phyloP scores from a whole-genome alignment of 1,140 invertebrate species.

The Bactericera cockerelli region DNA sequence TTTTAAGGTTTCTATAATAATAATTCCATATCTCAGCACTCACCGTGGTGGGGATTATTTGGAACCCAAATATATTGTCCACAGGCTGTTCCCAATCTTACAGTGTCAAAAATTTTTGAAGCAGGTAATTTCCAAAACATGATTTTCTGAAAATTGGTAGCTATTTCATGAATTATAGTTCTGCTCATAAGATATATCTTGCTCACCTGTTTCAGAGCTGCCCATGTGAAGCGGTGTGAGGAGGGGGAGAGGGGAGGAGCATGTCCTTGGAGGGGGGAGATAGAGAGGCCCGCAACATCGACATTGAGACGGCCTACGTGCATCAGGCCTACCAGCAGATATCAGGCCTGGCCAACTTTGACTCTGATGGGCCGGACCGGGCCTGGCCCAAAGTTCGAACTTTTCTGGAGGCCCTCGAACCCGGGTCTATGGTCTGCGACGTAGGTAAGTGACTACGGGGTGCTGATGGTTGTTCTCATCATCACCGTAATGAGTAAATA shows the following conservation, averaged over 20 bases:
- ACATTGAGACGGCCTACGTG: constrained; percentile 84
- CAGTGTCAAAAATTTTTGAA: too few species aligned
- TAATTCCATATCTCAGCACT: too few species aligned
- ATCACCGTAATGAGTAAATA: too few species aligned
- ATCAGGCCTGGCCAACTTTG: constrained; percentile 32
- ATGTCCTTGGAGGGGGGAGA: constrained; percentile 33
- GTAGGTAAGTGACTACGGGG: constrained; percentile 47
- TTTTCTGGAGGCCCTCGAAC: constrained; percentile 73
- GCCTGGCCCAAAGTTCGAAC: constrained; percentile 70
- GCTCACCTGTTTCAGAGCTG: not conserved
- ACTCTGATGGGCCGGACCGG: constrained; percentile 32
- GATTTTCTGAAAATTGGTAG: too few species aligned
- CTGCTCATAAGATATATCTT: too few species aligned
- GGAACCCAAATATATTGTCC: too few species aligned
- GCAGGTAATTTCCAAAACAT: too few species aligned
- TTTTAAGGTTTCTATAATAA: too few species aligned
- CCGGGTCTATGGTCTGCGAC: constrained; percentile 81
- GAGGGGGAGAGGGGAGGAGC: constrained; percentile 11
- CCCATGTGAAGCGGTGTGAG: not conserved
- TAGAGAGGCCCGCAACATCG: constrained; percentile 53
- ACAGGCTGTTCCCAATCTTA: too few species aligned
- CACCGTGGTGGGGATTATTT: too few species aligned
- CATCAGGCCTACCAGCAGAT: constrained; percentile 87
- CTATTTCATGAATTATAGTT: too few species aligned
- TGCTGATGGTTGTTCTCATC: too few species aligned